Percentiles rank a stretch among this genome's conserved stretches.
These are phyloP conservation scores for Amphipyra tragopoginis DNA, from an alignment of 2,888 invertebrate genomes.

Conservation along the genomic window DNA sequence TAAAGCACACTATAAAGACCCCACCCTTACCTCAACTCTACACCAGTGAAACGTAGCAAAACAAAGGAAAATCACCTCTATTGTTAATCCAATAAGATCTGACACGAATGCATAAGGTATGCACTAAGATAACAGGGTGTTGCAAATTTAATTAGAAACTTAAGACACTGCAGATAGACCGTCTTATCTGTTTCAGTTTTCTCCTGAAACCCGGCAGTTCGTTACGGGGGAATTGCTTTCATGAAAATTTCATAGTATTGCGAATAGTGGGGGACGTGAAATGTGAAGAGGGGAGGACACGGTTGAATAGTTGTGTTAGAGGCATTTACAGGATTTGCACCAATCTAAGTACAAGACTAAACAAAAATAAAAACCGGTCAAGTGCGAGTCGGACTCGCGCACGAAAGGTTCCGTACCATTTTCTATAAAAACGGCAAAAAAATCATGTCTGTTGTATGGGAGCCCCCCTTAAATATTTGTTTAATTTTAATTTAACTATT, in stretches of 20 bases:
- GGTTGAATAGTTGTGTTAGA: neutral
- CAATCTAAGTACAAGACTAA: no score
- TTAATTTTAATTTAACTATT: no score
- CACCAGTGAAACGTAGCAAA: constrained; percentile 10
- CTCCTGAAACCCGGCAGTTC: constrained; percentile 36
- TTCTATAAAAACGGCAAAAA: no score
- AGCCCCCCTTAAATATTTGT: no score
- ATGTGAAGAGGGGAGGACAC: constrained; percentile 1
- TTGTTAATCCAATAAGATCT: constrained; percentile 41
- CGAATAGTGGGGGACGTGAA: constrained; percentile 9
- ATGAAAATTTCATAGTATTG: constrained; percentile 52
- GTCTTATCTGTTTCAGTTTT: constrained; percentile 51
- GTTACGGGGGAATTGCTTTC: constrained; percentile 47
- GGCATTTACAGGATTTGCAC: no score
- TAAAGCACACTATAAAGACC: constrained; percentile 11
- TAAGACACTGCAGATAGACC: constrained; percentile 50
- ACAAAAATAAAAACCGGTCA: no score
- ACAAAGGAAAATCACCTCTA: constrained; percentile 45
- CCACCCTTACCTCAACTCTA: constrained; percentile 25
- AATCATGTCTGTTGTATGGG: no score
- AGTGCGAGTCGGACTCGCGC: no score
- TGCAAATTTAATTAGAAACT: constrained; percentile 70
- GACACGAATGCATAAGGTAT: constrained; percentile 47
- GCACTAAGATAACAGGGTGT: constrained; percentile 61
- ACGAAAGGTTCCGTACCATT: no score